These are phyloP conservation scores for Campylomormyrus tamandua DNA, from an alignment of 2,113 vertebrate genomes.

Conservation along the genomic window DNA sequence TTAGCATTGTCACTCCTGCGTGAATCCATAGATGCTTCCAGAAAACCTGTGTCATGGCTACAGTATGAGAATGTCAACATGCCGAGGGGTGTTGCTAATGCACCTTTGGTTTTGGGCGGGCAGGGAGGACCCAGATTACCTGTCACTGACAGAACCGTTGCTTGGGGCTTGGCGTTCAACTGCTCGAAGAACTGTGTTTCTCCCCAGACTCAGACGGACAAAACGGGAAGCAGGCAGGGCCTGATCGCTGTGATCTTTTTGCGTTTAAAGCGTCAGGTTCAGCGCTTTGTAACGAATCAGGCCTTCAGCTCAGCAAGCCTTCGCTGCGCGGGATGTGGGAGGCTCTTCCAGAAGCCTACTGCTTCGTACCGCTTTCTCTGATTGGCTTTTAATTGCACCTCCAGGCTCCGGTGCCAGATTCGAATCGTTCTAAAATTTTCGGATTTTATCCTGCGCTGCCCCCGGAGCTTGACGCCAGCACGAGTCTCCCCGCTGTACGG, in stretches of 20 bases:
- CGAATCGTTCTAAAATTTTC: neutral
- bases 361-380: neutral
- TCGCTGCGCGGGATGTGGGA: too few relatives aligned
- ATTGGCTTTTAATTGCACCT: conserved; percentile 2
- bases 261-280: neutral
- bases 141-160: neutral
- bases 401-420: neutral
- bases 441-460: neutral
- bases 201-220: neutral
- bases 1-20: neutral
- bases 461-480: neutral
- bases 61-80: neutral
- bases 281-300: neutral
- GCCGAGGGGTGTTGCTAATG: neutral
- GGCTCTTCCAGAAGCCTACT: neutral
- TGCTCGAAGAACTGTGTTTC: neutral
- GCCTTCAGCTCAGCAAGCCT: neutral
- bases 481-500: neutral
- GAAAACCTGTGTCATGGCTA: neutral
- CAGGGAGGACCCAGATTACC: neutral
- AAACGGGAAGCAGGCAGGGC: neutral
- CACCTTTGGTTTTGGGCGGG: neutral
- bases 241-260: neutral
- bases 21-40: neutral
- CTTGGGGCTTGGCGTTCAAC: neutral